Conservation (phyloP, 2,113 vertebrate species). For the Pseudolaguvia tuberculata region DNA sequence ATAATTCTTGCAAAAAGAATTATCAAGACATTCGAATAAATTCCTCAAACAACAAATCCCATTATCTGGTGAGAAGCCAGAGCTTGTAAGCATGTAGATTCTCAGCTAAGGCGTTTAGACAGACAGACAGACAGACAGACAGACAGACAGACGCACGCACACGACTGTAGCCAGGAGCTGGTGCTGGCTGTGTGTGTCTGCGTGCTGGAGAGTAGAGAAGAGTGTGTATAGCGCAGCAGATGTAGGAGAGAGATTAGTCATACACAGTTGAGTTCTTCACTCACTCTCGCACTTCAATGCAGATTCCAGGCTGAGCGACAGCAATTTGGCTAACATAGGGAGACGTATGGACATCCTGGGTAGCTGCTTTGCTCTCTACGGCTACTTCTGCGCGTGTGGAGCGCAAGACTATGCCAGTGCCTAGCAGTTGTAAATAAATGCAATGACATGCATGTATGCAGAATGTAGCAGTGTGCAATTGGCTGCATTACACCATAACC, state of each 20-base stretch:
- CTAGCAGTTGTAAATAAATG: slow-evolving; percentile 52
- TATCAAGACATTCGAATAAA: slow-evolving; percentile 1
- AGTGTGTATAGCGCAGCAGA: slow-evolving; percentile 44
- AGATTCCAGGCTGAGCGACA: slow-evolving; percentile 47
- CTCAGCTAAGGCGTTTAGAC: slow-evolving; percentile 14
- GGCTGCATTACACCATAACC: too few species aligned
- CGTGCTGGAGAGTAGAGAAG: slow-evolving; percentile 30
- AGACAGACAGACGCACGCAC: too few species aligned
- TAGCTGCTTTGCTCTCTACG: slow-evolving; percentile 45
- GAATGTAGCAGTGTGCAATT: slow-evolving; percentile 22
- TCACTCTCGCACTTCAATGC: slow-evolving; percentile 44
- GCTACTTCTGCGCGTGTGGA: not conserved
- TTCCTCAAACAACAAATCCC: slow-evolving; percentile 2
- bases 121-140: not conserved
- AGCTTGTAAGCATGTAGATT: slow-evolving; percentile 33
- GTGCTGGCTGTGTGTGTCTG: slow-evolving; percentile 36
- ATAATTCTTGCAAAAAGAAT: slow-evolving; percentile 5
- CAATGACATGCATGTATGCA: slow-evolving; percentile 43
- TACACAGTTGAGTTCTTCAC: slow-evolving; percentile 46
- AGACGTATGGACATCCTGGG: slow-evolving; percentile 38
- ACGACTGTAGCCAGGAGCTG: slow-evolving; percentile 33
- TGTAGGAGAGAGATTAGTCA: slow-evolving; percentile 54
- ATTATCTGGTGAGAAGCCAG: slow-evolving; percentile 13
- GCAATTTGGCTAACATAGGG: slow-evolving; percentile 24
- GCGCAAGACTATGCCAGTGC: slow-evolving; percentile 20